Conservation (phyloP, 2,888 invertebrate genomes). For the Metopia argyrocephala region DNA sequence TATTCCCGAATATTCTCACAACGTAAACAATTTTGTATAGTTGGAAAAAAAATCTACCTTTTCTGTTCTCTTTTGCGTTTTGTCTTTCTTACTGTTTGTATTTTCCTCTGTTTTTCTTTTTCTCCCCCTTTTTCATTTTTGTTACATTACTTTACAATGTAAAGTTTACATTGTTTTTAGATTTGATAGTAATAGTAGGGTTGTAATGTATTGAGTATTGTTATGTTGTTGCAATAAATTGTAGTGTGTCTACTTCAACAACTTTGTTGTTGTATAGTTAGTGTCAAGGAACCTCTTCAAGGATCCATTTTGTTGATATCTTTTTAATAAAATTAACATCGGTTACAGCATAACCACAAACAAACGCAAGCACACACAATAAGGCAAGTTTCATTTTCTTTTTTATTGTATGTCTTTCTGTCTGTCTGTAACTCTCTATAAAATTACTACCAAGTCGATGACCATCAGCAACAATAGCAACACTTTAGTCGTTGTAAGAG, state of each 20-base stretch:
- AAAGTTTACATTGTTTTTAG: too few relatives aligned
- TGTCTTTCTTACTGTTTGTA: constrained; percentile 21
- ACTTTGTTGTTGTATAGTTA: constrained; percentile 34
- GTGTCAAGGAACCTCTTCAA: constrained; percentile 75
- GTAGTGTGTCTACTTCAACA: constrained; percentile 20
- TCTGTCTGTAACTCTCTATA: constrained; percentile 25
- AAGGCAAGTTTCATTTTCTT: neutral
- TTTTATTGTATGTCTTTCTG: neutral
- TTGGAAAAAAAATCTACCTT: constrained; percentile 46
- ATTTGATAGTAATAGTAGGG: neutral
- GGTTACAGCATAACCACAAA: constrained; percentile 56
- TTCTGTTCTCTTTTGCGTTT: constrained; percentile 21
- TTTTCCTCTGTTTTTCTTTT: constrained; percentile 7
- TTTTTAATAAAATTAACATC: constrained; percentile 63
- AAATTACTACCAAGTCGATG: constrained; percentile 16
- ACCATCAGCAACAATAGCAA: constrained; percentile 8
- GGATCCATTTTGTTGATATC: constrained; percentile 68
- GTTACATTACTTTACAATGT: constrained; percentile 26
- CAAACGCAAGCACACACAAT: neutral
- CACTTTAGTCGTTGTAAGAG: constrained; percentile 3
- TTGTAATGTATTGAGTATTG: constrained; percentile 7
- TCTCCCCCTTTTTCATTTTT: constrained; percentile 25
- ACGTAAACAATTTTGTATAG: constrained; percentile 49
- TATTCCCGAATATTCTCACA: constrained; percentile 46
- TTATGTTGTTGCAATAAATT: constrained; percentile 26